Evolutionary conservation across 2,888 invertebrate species (phyloP), one percentile per base, ranked within the genome.

Genomic region (Drosophila lacicola): DNA sequence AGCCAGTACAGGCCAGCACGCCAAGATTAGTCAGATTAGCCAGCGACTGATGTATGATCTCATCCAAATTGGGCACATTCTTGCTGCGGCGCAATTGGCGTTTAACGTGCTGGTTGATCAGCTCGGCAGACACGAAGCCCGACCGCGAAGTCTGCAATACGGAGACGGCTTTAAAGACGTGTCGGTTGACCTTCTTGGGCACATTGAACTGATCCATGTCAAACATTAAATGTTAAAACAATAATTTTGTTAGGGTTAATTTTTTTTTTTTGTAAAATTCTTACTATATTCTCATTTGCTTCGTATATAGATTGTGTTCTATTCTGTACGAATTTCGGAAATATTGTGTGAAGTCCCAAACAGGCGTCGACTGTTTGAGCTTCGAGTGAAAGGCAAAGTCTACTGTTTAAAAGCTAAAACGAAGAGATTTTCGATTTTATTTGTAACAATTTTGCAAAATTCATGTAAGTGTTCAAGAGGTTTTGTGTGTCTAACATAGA

Each of bases 191-290:
- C 41, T 78, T 75, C 41, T 78, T 79, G 0, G 80, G 82, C 2
- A 82, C 74, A 42, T 74, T 78, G 41, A 77, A 84, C 19, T 50
- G 55, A 62, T 89, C 85, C 89, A 90, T 90, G 8, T 9, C 14
- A 3, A 11, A 10, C 13, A 5, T 14, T 39, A 2, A 11, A 10
- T 9, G 4, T 14, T 39, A 11, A 5, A 50, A 54, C 4, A 49
- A 42, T n/a, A 42, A 51, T 65, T 55, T 39, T 5, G 44, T 0
- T n/a, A 36, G 10, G 13, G 4, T 36, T 11, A 11, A 13, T 10
- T 34, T 11, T 5, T n/a, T 4, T 36, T 25, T 44, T 10, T 41
- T 21, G 5, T 39, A 14, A 17, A 36, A n/a, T 44, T 21, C 34
- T 25, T 19, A 4, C 6, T 25, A 34, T 19, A 11, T 19, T 11